Evolutionary conservation across 2,888 invertebrate species (phyloP).

Genomic region (Entomobrya multifasciata): DNA sequence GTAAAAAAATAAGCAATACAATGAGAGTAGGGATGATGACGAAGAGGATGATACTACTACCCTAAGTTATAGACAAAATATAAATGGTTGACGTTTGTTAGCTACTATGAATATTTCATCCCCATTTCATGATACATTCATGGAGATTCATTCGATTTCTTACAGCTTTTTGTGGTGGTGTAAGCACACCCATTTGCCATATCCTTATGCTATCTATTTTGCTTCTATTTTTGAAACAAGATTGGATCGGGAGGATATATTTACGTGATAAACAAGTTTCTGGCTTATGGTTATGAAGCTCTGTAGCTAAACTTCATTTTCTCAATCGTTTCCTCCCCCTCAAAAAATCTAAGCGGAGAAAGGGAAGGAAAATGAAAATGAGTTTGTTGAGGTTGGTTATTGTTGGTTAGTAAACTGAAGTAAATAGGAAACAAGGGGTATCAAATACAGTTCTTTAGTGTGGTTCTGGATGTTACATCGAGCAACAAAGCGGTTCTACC

Average conservation of each 20-base stretch:
- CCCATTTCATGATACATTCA: constrained; percentile 52
- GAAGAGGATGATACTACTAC: background rate
- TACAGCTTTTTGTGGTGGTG: background rate
- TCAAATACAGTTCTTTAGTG: background rate
- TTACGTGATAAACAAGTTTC: constrained; percentile 63
- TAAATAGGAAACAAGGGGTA: constrained; percentile 33
- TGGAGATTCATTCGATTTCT: constrained; percentile 50
- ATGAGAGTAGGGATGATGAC: constrained; percentile 1
- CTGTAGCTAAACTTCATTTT: constrained; percentile 40
- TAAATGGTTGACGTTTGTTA: constrained; percentile 55
- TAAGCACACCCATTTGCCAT: constrained; percentile 25
- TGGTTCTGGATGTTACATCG: background rate
- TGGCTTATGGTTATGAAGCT: constrained; percentile 51
- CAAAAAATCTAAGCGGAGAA: constrained; percentile 4
- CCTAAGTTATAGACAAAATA: constrained; percentile 36
- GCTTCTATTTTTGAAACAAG: constrained; percentile 45
- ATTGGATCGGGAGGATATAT: constrained; percentile 61
- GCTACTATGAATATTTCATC: constrained; percentile 61
- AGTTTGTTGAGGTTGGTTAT: constrained; percentile 26
- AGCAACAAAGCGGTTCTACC: constrained; percentile 28
- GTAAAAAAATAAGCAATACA: constrained; percentile 11
- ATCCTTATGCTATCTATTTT: constrained; percentile 48
- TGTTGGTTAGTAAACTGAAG: constrained; percentile 1
- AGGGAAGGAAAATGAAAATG: background rate
- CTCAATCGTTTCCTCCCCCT: constrained; percentile 58